Conservation (phyloP, 2,113 vertebrate species). For the Falco punctatus region DNA sequence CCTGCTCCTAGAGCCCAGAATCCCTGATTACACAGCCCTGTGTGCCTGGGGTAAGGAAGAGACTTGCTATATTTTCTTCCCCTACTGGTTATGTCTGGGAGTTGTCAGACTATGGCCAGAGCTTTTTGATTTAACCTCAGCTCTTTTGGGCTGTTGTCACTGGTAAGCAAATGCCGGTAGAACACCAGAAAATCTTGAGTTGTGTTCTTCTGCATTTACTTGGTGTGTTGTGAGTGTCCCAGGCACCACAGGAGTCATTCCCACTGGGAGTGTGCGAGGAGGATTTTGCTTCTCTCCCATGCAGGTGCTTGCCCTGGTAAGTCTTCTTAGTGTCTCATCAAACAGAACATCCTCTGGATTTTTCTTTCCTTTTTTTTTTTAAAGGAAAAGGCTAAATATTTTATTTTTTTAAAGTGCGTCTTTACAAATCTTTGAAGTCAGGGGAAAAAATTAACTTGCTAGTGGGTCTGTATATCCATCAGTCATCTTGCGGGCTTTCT, state of each 20-base stretch:
- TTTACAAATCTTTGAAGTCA: neutral
- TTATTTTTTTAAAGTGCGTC: neutral
- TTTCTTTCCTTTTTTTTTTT: neutral
- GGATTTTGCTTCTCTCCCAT: neutral
- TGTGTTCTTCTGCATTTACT: neutral
- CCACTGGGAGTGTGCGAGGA: neutral
- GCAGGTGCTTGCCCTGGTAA: neutral
- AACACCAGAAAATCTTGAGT: neutral
- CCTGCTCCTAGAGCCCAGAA: neutral
- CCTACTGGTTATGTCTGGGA: neutral
- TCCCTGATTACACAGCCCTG: neutral
- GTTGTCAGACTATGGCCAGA: neutral
- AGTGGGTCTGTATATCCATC: neutral
- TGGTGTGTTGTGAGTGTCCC: neutral
- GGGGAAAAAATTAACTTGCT: neutral
- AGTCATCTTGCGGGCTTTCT: neutral
- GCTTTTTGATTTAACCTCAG: neutral
- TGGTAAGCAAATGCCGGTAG: neutral
- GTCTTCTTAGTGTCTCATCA: neutral
- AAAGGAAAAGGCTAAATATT: neutral
- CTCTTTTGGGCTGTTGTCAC: neutral
- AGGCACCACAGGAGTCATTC: neutral
- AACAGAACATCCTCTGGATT: neutral
- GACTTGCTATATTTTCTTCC: neutral
- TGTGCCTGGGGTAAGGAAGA: neutral